Evolutionary conservation across 1,140 invertebrate genomes (phyloP), one percentile per base, ranked within the genome.

Genomic region (Achroia grisella): DNA sequence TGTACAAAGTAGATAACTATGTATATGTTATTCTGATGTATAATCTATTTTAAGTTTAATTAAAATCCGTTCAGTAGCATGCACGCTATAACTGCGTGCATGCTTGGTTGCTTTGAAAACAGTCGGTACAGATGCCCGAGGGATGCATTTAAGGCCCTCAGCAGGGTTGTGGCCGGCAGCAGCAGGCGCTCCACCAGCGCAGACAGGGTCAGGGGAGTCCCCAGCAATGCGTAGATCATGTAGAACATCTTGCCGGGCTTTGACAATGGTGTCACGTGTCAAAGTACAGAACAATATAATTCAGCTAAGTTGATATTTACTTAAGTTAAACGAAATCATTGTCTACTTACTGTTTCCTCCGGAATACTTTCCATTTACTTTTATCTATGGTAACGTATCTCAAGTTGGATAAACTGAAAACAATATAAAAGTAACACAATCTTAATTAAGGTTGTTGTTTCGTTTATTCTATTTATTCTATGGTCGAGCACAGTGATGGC

Each of bases 221-320:
- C 95, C 29, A 95, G 82, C 8, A 93, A 76, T 0, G 94, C 94
- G 81, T 94, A 96, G 9, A 94, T 60, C 64, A 96, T 94, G 79
- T 93, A 95, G 85, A 97, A 96, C 33, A 94, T 80, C 82, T 96
- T 96, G 8, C 95, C 95, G 8, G 88, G 90, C 76, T 92, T 89
- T 17, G 93, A 94, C 14, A 94, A 80, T 5, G 95, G 95, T 0
- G 94, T 93, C 17, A 96, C 92, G 70, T 95, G 93, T 9, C 95
- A 29, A 29, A 29, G 28, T 4, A 29, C 10, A 6, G 28, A 4
- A 29, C 28, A 4, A 29, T 29, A 6, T 10, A 6, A 4, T 6
- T 29, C 28, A 10, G 28, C 10, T 29, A 6, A 6, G 10, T 29
- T 29, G 5, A 6, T 6, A 29, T 29, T 4, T 29, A 6, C 28